Evolutionary conservation across 2,888 invertebrate genomes (phyloP), one percentile per base, ranked within the genome.

Genomic region (Troglohyphantes excavatus): DNA sequence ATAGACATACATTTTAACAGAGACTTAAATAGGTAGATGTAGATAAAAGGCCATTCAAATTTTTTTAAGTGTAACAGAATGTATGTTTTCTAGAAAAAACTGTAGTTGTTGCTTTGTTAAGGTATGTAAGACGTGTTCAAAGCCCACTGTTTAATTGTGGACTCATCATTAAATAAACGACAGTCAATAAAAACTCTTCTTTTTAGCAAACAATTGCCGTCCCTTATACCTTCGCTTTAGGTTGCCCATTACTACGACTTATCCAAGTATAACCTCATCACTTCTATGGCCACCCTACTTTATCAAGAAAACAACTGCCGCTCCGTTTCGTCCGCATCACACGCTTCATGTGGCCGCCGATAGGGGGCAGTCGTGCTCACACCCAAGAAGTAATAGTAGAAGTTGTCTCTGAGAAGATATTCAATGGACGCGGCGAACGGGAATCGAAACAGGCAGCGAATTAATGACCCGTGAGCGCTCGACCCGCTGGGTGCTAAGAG

Each of bases 391-490:
- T 33, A 33, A 17, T n/a, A 53, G 73, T 73, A 65, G 83, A 83
- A 83, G 83, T 83, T 63, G 83, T 72, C 82, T 78, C 23, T 7
- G 1, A 26, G 33, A 53, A 61, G 68, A 61, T 78, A 78, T 78
- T 86, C 85, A 86, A 86, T 86, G 78, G 78, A 78, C 39, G 85
- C 78, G 70, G 59, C 78, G 85, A 59, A 86, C 85, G 85, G 33
- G 75, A 84, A 84, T 84, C 53, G 67, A 61, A 84, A 75, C 82
- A 72, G 70, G 85, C 70, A 59, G 59, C 68, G 85, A 86, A 70
- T 86, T 86, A 86, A 86, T 86, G 85, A 86, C 70, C 72, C 59
- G 70, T 75, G 76, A 86, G 23, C 61, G 76, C 70, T 86, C 76
- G 84, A 84, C 21, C 46, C 67, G 84, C 26, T 67, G 75, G 59